Evolutionary conservation across 2,888 invertebrate genomes (phyloP).

Genomic region (Epinotia demarniana): DNA sequence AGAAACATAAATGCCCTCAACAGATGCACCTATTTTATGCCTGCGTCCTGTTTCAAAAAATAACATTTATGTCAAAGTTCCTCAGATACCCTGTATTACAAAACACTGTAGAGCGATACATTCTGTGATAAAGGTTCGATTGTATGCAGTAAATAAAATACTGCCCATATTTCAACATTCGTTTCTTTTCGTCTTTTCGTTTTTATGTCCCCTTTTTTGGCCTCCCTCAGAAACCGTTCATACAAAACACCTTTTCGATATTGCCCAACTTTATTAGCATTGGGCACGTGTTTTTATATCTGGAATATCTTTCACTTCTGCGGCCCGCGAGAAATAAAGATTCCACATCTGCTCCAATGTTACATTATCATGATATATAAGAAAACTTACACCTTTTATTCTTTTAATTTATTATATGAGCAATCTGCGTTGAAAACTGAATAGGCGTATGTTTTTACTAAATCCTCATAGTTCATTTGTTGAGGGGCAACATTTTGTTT

Average conservation of each 20-base stretch:
- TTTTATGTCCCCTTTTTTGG: slow-evolving; percentile 81
- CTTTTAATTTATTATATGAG: slow-evolving; percentile 64
- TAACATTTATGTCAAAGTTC: slow-evolving; percentile 36
- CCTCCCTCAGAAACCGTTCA: slow-evolving; percentile 77
- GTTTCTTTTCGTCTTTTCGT: slow-evolving; percentile 78
- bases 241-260: slow-evolving; percentile 83
- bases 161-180: slow-evolving; percentile 82
- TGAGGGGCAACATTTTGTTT: background rate
- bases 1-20: background rate
- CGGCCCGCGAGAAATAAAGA: slow-evolving; percentile 72
- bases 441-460: slow-evolving; percentile 47
- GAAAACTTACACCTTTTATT: slow-evolving; percentile 68
- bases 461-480: background rate
- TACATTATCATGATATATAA: slow-evolving; percentile 67
- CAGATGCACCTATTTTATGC: slow-evolving; percentile 17
- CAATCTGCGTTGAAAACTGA: slow-evolving; percentile 59
- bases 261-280: slow-evolving; percentile 82
- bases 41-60: slow-evolving; percentile 23
- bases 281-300: slow-evolving; percentile 81
- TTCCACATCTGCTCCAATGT: slow-evolving; percentile 71
- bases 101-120: slow-evolving; percentile 78
- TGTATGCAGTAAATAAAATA: slow-evolving; percentile 85
- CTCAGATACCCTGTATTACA: slow-evolving; percentile 69
- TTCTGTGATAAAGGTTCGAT: slow-evolving; percentile 82
- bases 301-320: slow-evolving; percentile 77